Percentiles rank a stretch among this genome's conserved stretches.
Evolutionary conservation across 2,113 vertebrate species (phyloP).

Genomic region (Tympanuchus pallidicinctus): DNA sequence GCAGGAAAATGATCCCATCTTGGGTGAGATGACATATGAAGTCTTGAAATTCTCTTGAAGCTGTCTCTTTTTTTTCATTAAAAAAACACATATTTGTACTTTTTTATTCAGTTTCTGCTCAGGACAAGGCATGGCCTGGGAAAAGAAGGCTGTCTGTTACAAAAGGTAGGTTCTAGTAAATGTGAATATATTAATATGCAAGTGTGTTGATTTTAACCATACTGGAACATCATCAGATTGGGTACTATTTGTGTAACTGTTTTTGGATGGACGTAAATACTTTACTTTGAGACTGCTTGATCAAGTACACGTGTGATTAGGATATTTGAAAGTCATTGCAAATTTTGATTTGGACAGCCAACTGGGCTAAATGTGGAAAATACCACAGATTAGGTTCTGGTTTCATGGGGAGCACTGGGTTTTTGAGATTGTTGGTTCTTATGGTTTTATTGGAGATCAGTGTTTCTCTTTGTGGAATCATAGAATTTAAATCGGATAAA

Average conservation of each 20-base stretch:
- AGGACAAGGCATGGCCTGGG: not conserved
- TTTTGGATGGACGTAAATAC: not conserved
- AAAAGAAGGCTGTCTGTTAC: not conserved
- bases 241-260: not conserved
- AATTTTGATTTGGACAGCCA: not conserved
- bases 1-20: not conserved
- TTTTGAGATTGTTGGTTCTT: not conserved
- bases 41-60: not conserved
- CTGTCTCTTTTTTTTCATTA: not conserved
- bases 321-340: not conserved
- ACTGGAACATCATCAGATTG: not conserved
- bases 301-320: not conserved
- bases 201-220: not conserved
- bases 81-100: not conserved
- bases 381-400: not conserved
- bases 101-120: not conserved
- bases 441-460: not conserved
- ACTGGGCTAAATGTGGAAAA: not conserved
- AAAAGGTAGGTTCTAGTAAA: not conserved
- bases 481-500: not conserved
- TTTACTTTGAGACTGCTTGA: not conserved
- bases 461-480: not conserved
- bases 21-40: constrained; percentile 63
- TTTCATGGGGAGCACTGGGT: not conserved
- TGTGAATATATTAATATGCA: not conserved